A percentile compares a stretch with the other conserved stretches of the same genome.
Evolutionary conservation across 2,113 vertebrate genomes (phyloP).

Genomic region (Saccopteryx leptura): DNA sequence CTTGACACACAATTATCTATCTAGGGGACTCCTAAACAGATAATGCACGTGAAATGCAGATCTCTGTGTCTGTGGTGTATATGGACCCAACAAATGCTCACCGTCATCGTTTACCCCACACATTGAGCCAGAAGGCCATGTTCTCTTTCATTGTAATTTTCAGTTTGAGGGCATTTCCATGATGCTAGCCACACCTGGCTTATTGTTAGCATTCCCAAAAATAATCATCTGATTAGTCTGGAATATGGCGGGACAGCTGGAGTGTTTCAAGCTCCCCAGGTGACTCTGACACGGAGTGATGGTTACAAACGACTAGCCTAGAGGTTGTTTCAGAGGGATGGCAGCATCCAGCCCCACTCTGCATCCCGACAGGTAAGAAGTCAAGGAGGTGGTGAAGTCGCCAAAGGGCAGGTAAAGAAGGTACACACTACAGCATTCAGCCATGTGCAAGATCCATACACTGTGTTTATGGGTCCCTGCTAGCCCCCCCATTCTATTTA

Average conservation of each 20-base stretch:
- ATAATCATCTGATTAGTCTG: not conserved
- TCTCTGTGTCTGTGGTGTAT: not conserved
- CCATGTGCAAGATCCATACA: not conserved
- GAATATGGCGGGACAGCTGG: no score
- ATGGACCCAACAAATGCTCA: not conserved
- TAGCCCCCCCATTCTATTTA: not conserved
- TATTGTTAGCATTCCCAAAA: not conserved
- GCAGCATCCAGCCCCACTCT: not conserved
- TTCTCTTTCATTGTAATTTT: constrained; percentile 6
- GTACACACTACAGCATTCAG: not conserved
- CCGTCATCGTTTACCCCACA: not conserved
- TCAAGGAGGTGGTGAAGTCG: not conserved
- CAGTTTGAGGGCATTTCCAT: not conserved
- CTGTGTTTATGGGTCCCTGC: not conserved
- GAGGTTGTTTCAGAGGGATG: not conserved
- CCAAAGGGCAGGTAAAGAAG: not conserved
- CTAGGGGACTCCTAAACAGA: not conserved
- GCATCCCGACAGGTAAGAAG: constrained; percentile 16
- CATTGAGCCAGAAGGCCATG: not conserved
- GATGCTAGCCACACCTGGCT: not conserved
- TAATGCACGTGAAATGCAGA: not conserved
- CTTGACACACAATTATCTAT: not conserved
- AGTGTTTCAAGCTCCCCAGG: not conserved
- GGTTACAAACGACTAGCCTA: not conserved
- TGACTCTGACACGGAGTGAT: not conserved